Evolutionary conservation across 1,140 invertebrate species (phyloP).

Genomic region (Pseudomyrmex gracilis): DNA sequence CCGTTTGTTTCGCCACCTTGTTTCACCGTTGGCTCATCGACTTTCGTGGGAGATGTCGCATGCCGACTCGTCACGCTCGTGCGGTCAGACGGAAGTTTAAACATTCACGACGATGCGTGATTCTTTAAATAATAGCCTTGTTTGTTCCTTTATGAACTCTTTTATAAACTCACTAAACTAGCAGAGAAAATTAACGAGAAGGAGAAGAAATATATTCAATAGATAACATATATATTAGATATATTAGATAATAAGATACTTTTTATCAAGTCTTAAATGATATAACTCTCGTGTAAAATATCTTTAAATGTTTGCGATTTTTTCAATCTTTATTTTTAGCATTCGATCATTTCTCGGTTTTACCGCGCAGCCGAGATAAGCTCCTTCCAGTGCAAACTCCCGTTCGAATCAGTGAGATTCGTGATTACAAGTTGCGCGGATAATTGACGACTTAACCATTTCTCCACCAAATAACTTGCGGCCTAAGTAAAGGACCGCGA

Average conservation of each 20-base stretch:
- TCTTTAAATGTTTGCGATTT: not conserved
- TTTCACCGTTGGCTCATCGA: conserved; percentile 31
- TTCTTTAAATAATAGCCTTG: not conserved
- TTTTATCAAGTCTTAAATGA: not conserved
- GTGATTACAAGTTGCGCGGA: conserved; percentile 55
- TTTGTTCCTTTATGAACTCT: conserved; percentile 3
- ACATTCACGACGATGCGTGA: conserved; percentile 38
- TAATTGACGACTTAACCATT: conserved; percentile 58
- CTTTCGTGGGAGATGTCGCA: conserved; percentile 42
- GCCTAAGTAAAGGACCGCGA: conserved; percentile 44
- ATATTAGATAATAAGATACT: not conserved
- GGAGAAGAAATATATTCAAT: not conserved
- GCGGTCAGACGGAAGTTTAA: conserved; percentile 36
- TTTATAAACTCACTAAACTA: conserved; percentile 25
- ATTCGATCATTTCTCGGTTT: conserved; percentile 11
- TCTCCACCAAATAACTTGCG: conserved; percentile 30
- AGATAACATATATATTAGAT: no score
- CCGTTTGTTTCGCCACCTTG: conserved; percentile 57
- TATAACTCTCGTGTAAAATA: not conserved
- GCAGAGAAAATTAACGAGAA: not conserved
- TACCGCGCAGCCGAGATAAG: not conserved
- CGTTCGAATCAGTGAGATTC: conserved; percentile 35
- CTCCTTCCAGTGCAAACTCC: conserved; percentile 25
- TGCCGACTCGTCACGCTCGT: conserved; percentile 40
- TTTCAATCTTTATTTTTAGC: not conserved